Base-by-base conservation (phyloP, 2,797 vertebrate genomes). In the Lacerta viridis region DNA sequence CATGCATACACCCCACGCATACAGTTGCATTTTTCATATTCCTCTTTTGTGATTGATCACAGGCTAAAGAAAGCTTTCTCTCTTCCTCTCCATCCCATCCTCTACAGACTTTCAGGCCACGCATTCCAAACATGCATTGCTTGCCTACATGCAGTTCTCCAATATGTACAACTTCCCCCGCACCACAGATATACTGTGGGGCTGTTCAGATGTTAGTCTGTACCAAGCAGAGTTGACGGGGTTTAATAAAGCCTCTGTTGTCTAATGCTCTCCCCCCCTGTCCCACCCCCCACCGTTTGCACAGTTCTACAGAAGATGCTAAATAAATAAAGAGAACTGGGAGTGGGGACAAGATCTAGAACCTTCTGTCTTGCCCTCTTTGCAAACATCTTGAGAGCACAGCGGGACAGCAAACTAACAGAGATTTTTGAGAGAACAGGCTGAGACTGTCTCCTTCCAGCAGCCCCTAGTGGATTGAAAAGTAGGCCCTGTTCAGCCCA, bases 401-500 rank as follows among this genome's bases (percentile, higher is more conserved):
- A 69, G 9, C 68, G 13, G 15, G 33, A 80, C 33, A 29, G 76
- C 18, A 59, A 83, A 23, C 39, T 83, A 74, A 39, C 59, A 83
- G n/a, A 41, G 59, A 50, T 69, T 55, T 39, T 71, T 50, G 64
- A 61, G 84, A 41, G 17, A 7, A 0, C 18, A 68, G 20, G 39
- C 46, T 9, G 25, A 33, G 9, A 23, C 75, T 15, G 25, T 72
- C 23, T 41, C 43, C 25, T 74, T 25, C 29, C 75, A n/a, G 11
- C 89, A 84, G 75, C 18, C 77, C 75, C 79, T 87, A n/a, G 2
- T 15, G 29, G 83, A 41, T 50, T 41, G 69, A 3, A 11, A 75
- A 74, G 83, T 68, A 90, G 69, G 33, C 71, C 76, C 3, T 79
- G 10, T 66, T 69, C 27, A 27, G 13, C 83, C 20, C 88, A 71